A percentile compares a stretch with the other conserved stretches of the same genome.
These are phyloP conservation scores for Diplodus puntazzo DNA, from an alignment of 2,797 vertebrate genomes.

Conservation along the genomic window DNA sequence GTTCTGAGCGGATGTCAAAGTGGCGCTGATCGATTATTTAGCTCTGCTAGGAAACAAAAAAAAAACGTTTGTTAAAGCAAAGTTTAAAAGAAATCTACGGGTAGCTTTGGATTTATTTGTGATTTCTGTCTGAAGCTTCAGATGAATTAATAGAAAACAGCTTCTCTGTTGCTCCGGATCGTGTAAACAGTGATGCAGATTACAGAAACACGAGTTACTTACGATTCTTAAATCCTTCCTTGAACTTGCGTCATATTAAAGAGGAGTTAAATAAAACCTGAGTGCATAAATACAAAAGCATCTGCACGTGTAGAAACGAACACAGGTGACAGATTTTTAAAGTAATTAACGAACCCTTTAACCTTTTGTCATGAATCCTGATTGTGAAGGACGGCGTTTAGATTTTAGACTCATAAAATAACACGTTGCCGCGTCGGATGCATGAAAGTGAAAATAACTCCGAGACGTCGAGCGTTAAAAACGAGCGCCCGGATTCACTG, in stretches of 20 bases:
- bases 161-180: background rate
- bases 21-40: background rate
- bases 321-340: background rate
- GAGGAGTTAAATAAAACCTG: background rate
- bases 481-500: too few relatives aligned
- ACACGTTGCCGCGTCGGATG: background rate
- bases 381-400: background rate
- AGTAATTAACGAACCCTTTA: background rate
- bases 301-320: background rate
- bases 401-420: constrained; percentile 4
- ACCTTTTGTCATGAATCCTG: background rate
- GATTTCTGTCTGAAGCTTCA: background rate
- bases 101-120: too few relatives aligned
- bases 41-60: background rate
- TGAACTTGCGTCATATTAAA: background rate
- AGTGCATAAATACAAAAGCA: background rate
- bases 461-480: constrained; percentile 18
- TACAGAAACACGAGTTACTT: background rate
- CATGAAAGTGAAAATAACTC: background rate
- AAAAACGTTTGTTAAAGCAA: background rate
- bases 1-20: background rate
- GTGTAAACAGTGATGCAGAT: too few relatives aligned
- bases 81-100: background rate
- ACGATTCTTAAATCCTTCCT: background rate
- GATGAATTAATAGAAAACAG: background rate